Evolutionary conservation across 2,888 invertebrate genomes (phyloP), one percentile per base, ranked within the genome.

Genomic region (Punctoribates punctum): DNA sequence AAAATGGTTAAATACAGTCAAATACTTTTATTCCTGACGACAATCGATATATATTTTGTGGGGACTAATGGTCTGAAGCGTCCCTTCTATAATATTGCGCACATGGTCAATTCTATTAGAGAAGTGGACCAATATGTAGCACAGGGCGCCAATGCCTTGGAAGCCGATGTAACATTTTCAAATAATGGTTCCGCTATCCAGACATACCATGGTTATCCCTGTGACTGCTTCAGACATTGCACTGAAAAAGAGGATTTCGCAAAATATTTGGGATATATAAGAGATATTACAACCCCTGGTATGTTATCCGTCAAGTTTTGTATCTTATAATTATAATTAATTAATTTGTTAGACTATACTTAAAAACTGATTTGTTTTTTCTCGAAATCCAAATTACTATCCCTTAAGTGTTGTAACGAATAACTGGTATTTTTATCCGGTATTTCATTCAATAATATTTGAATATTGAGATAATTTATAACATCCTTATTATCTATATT

Each of bases 51-150:
- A 2, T 38, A 34, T n/a, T 2, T 62, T 6, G 4, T 20, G 17
- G 17, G 15, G 2, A 34, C 11, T 13, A 11, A 15, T 8, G 65
- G 20, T 8, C 17, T 15, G 27, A 65, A 73, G 74, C 73, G 78
- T 57, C 81, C 81, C 1, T 79, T 81, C 62, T 81, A 79, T 54
- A 78, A 78, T 25, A 80, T 81, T 11, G 81, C 78, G 23, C 81
- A 81, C 65, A 81, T 81, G 81, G 81, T 80, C 23, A 81, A 81
- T 73, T 77, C 78, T n/a, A 75, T 81, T 8, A 60, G 75, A 17
- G 80, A 81, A 42, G 75, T 81, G 13, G 46, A 75, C 9, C 57
- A 77, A 13, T 80, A 79, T 38, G 27, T 81, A 42, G 77, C 77
- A 4, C 67, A 60, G 13, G 81, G 81, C 20, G 81, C 81, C 0